Base-by-base conservation (phyloP, 2,797 vertebrate species). In the Zenarchopterus dispar region DNA sequence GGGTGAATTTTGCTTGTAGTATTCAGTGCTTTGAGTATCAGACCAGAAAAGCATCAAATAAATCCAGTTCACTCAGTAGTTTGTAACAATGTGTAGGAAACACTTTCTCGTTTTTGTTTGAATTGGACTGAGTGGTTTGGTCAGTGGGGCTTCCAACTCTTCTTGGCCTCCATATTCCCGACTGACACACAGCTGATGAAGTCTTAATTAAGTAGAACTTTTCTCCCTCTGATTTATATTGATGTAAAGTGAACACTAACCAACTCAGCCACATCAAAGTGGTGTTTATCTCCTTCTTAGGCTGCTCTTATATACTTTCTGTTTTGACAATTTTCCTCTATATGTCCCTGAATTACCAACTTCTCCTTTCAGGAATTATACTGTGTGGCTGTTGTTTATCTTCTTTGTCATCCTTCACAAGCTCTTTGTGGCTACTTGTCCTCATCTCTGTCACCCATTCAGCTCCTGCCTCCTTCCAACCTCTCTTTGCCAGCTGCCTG, bases 141-240 rank as follows among this genome's bases (percentile, higher is more conserved):
- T 86, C 83, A 84, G 75, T 6, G 53, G 73, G 69, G 70, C 79
- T 72, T 70, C 7, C 49, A 77, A 67, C 75, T 75, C 75, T 70
- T 80, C 88, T 64, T 64, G 18, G 68, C 77, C 69, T 75, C 87
- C 77, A 95, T 96, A 96, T 93, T 92, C 91, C 91, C 91, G 28
- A 93, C 93, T 95, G 95, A 96, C 94, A 48, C 89, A 90, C 90
- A 93, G 91, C 95, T 95, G 95, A 97, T 98, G 95, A 97, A 92
- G 93, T 91, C 91, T 95, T 98, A 97, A 97, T 98, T 96, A 97
- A 94, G 92, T 92, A 95, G 95, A 95, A 94, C 95, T 97, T 98
- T 97, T 97, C 96, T 96, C 92, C 82, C 92, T 73, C 94, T 96
- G 96, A 98, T 96, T 95, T 94, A 93, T 96, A 96, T 97, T 92